A percentile compares a stretch with the other conserved stretches of the same genome.
Evolutionary conservation across 2,113 vertebrate genomes (phyloP).

Genomic region (Kryptolebias marmoratus): DNA sequence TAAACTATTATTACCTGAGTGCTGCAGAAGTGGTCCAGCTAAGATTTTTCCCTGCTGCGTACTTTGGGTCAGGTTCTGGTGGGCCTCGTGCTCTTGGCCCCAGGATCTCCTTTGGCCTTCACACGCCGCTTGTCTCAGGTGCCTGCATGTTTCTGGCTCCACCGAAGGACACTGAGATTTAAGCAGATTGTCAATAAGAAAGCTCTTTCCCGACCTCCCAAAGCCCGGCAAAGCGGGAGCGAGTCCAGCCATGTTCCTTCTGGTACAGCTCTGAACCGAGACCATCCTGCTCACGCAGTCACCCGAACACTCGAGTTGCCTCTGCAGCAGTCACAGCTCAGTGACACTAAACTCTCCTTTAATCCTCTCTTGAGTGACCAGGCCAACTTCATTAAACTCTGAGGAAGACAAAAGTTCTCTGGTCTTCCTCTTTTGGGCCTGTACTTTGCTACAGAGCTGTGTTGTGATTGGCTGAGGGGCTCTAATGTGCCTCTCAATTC

Average conservation of each 20-base stretch:
- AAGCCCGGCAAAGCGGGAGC: conserved; percentile 83
- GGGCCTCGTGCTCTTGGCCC: conserved; percentile 74
- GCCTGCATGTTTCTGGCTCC: conserved; percentile 59
- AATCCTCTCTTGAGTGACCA: conserved; percentile 72
- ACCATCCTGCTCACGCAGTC: conserved; percentile 65
- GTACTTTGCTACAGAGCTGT: conserved; percentile 64
- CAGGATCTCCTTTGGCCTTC: conserved; percentile 74
- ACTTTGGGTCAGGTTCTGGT: conserved; percentile 46
- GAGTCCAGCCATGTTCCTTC: conserved; percentile 78
- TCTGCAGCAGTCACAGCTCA: conserved; percentile 65
- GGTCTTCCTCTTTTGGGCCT: conserved; percentile 72
- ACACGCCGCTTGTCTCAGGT: conserved; percentile 77
- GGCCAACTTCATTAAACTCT: conserved; percentile 83
- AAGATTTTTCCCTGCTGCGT: conserved; percentile 59
- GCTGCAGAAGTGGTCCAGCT: conserved; percentile 46
- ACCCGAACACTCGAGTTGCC: conserved; percentile 60
- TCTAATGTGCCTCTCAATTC: conserved; percentile 80
- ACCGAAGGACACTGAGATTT: conserved; percentile 76
- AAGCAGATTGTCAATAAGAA: conserved; percentile 93
- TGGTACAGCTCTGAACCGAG: conserved; percentile 76
- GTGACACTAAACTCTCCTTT: conserved; percentile 69
- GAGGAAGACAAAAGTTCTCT: conserved; percentile 78
- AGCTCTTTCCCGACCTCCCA: conserved; percentile 90
- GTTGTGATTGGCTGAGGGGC: conserved; percentile 73
- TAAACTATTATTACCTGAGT: conserved; percentile 68